These are phyloP conservation scores for Tryphoninae sp. DNA, from an alignment of 2,888 invertebrate genomes.

Conservation along the genomic window DNA sequence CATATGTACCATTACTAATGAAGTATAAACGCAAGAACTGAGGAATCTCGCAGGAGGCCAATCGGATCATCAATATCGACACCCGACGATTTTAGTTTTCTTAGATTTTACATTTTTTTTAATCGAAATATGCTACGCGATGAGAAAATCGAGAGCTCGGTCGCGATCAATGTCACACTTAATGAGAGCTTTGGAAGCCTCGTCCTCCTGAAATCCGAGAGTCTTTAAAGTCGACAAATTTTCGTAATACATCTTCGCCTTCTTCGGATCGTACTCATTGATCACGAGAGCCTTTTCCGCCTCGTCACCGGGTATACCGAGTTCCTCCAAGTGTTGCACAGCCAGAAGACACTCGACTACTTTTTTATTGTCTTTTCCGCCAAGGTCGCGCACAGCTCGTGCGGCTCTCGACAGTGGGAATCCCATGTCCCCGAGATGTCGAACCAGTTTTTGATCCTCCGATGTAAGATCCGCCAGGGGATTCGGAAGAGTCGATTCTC, in stretches of 20 bases:
- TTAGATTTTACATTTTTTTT: constrained; percentile 10
- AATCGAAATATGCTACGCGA: constrained; percentile 84
- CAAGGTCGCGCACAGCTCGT: constrained; percentile 87
- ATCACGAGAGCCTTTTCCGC: constrained; percentile 82
- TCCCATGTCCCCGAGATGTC: constrained; percentile 92
- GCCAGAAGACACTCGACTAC: constrained; percentile 92
- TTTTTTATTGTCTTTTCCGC: constrained; percentile 93
- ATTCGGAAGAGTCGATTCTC: constrained; percentile 66
- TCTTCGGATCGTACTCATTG: constrained; percentile 80
- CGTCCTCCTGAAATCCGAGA: constrained; percentile 91
- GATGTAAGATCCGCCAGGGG: constrained; percentile 72
- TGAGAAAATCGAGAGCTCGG: constrained; percentile 91
- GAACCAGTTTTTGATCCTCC: constrained; percentile 85
- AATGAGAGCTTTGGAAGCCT: constrained; percentile 88
- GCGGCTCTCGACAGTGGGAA: constrained; percentile 92
- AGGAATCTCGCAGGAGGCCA: constrained; percentile 42
- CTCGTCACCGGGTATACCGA: constrained; percentile 80
- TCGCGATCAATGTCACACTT: constrained; percentile 92
- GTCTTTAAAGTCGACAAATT: constrained; percentile 88
- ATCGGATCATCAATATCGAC: constrained; percentile 24
- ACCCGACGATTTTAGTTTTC: constrained; percentile 6
- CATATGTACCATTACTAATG: background rate
- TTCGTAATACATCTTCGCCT: constrained; percentile 81
- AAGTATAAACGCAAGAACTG: constrained; percentile 26
- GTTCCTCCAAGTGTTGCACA: constrained; percentile 82